Evolutionary conservation across 2,888 invertebrate species (phyloP).

Genomic region (Pyrrhosoma nymphula): DNA sequence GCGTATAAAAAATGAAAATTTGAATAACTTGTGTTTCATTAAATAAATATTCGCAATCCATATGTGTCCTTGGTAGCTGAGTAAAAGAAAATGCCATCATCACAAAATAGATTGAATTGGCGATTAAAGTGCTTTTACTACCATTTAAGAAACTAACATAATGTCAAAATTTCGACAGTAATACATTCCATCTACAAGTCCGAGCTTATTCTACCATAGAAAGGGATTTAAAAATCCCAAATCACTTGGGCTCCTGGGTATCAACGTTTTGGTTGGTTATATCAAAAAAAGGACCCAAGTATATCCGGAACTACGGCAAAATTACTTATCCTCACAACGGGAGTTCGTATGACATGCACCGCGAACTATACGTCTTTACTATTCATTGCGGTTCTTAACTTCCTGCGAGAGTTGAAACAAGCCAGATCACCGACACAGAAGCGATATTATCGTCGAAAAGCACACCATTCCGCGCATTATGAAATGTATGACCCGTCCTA

Average conservation of each 20-base stretch:
- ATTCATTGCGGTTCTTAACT: background rate
- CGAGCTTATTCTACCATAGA: background rate
- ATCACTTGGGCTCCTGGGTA: no score
- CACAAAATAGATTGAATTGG: no score
- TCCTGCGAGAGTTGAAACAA: background rate
- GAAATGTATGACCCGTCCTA: background rate
- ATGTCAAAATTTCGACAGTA: background rate
- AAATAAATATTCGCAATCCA: no score
- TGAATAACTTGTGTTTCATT: no score
- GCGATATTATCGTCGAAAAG: background rate
- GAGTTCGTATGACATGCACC: background rate
- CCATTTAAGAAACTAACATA: no score
- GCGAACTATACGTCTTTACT: background rate
- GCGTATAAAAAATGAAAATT: no score
- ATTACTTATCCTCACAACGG: background rate
- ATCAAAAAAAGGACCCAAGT: background rate
- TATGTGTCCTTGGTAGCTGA: no score
- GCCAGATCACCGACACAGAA: background rate
- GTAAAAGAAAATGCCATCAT: no score
- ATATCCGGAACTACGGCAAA: background rate
- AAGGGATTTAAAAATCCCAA: no score
- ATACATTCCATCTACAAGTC: background rate
- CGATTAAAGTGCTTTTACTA: no score
- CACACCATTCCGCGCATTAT: background rate
- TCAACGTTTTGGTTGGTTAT: background rate